Conservation (phyloP, 2,113 vertebrate species). For the Semnornis frantzii region DNA sequence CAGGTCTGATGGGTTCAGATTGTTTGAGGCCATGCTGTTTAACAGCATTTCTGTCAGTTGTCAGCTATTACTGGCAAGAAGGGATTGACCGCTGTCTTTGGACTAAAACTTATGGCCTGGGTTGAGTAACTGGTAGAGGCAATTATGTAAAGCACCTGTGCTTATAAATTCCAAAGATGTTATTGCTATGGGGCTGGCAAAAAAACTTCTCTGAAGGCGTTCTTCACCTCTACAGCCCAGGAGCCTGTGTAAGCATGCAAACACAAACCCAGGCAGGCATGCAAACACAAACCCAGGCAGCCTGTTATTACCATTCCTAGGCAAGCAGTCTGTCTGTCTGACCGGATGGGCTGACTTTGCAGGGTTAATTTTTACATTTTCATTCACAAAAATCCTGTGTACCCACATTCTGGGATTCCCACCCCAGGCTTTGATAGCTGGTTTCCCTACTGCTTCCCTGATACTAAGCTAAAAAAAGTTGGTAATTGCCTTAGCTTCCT, state of each 20-base stretch:
- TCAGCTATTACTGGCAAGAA: neutral
- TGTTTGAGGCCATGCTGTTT: neutral
- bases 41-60: neutral
- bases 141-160: constrained; percentile 19
- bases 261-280: neutral
- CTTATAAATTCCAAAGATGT: neutral
- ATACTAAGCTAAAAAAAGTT: neutral
- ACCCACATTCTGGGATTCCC: constrained; percentile 16
- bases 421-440: neutral
- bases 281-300: neutral
- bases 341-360: constrained; percentile 37
- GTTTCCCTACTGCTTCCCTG: neutral
- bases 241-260: neutral
- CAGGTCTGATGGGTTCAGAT: neutral
- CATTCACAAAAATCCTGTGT: constrained; percentile 46
- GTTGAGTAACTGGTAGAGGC: neutral
- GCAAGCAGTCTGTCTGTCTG: constrained; percentile 23
- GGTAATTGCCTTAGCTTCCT: neutral
- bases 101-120: neutral
- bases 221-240: neutral
- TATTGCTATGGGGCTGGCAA: constrained; percentile 10
- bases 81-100: neutral
- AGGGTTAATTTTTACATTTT: constrained; percentile 54
- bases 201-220: neutral
- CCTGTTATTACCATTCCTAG: constrained; percentile 56